Conservation (phyloP, 2,888 invertebrate genomes). For the Synanthedon myopaeformis region DNA sequence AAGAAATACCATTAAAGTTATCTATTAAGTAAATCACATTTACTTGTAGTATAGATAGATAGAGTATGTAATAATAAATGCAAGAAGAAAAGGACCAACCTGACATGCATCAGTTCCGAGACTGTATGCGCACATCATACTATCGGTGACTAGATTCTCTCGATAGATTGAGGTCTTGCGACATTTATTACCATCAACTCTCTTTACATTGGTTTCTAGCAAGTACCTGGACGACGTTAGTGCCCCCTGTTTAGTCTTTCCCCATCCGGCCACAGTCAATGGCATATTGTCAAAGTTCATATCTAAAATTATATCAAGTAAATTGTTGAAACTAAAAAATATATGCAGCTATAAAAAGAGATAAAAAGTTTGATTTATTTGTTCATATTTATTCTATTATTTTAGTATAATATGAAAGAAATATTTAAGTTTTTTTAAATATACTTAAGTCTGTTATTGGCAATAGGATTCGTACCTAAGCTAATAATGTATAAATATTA, state of each 20-base stretch:
- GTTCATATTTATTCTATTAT: no score
- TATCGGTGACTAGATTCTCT: slow-evolving; percentile 44
- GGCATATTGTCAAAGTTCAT: slow-evolving; percentile 35
- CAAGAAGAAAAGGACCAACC: slow-evolving; percentile 33
- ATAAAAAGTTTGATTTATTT: no score
- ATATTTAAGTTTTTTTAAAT: no score
- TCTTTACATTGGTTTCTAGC: slow-evolving; percentile 58
- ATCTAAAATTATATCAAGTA: slow-evolving; percentile 10
- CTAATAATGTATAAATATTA: no score
- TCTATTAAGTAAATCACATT: not conserved
- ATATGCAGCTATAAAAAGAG: no score
- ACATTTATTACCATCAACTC: slow-evolving; percentile 40
- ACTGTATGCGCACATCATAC: slow-evolving; percentile 73
- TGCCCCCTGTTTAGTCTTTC: slow-evolving; percentile 52
- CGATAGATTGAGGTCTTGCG: slow-evolving; percentile 44
- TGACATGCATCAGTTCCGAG: slow-evolving; percentile 74
- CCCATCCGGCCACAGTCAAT: slow-evolving; percentile 61
- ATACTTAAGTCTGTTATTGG: no score
- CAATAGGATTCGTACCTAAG: no score
- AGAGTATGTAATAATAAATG: not conserved
- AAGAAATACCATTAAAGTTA: slow-evolving; percentile 1
- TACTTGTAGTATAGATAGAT: no score
- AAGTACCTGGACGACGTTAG: slow-evolving; percentile 53
- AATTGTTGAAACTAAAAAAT: no score
- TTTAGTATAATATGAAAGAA: no score